Evolutionary conservation across 2,113 vertebrate genomes (phyloP), one percentile per base, ranked within the genome.

Genomic region (Falco punctatus): DNA sequence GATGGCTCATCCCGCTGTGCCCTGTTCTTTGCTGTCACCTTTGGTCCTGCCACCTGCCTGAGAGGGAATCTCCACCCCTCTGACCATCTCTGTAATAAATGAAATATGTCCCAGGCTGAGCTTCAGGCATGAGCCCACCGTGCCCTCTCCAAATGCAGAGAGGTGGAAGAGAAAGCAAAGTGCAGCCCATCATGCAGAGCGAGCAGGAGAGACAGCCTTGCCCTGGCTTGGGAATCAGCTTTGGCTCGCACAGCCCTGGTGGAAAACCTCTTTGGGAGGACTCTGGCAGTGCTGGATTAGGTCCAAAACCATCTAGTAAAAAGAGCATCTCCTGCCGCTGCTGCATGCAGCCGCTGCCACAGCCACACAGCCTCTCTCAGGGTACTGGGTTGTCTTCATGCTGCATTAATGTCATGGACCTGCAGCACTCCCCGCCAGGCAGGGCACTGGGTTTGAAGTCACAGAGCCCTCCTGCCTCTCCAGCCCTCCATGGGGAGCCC

Each of bases 301-400:
- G 11, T 69, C 74, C 62, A 90, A 72, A 82, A 46, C 6, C 0
- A 2, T 57, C 84, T 61, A 69, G 17, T 30, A 64, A 73, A 59
- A 28, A 52, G 9, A 55, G 11, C 10, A 3, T 74, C 51, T 79
- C 69, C 49, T 5, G 1, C 61, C 57, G 88, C 48, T 92, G 64
- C 72, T 73, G 66, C 46, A 27, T 15, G 5, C 33, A 52, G 54
- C 32, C 72, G 49, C 33, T 67, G 66, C 62, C 79, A 44, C 30
- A 81, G 65, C 52, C 64, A n/a, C 0, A 0, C 66, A 70, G 26
- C 28, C 59, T 38, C 15, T 3, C 69, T n/a, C 0, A 1, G 61
- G 52, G 22, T 66, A 49, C 35, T 2, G 6, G 10, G 15, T 26
- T 42, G 44, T 13, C 38, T 72, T 46, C 57, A 19, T 4, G 9